Percentiles rank a stretch among this genome's conserved stretches.
Evolutionary conservation across 2,797 vertebrate species (phyloP).

Genomic region (Phataginus tetradactyla): DNA sequence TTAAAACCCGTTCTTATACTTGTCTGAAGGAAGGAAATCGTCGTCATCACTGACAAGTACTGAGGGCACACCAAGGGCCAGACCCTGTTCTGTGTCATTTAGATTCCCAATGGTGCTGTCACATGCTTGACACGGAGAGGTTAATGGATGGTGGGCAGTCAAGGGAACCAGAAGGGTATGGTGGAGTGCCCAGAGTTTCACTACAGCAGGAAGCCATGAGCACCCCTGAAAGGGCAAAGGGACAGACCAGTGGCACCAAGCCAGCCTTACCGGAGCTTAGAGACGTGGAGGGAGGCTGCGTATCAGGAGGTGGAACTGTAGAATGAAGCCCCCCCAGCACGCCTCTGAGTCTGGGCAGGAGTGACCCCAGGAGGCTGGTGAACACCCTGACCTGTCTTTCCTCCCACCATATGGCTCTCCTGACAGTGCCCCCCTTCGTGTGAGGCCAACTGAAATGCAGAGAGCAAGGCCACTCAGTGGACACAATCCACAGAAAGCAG

Average conservation of each 20-base stretch:
- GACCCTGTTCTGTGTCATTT: neutral
- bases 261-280: neutral
- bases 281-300: neutral
- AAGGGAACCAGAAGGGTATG: neutral
- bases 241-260: neutral
- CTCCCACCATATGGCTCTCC: neutral
- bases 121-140: neutral
- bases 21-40: neutral
- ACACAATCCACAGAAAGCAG: neutral
- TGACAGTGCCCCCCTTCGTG: neutral
- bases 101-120: accelerated
- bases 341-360: neutral
- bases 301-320: too few relatives aligned
- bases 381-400: neutral
- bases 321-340: neutral
- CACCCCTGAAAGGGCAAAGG: neutral
- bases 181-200: neutral
- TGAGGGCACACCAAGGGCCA: neutral
- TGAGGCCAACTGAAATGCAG: neutral
- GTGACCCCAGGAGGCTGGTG: neutral
- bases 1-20: neutral
- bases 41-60: too few relatives aligned
- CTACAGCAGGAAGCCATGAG: neutral
- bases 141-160: neutral
- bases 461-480: neutral